Conservation (phyloP, 2,888 invertebrate genomes). For the Heterodera filipjevi region DNA sequence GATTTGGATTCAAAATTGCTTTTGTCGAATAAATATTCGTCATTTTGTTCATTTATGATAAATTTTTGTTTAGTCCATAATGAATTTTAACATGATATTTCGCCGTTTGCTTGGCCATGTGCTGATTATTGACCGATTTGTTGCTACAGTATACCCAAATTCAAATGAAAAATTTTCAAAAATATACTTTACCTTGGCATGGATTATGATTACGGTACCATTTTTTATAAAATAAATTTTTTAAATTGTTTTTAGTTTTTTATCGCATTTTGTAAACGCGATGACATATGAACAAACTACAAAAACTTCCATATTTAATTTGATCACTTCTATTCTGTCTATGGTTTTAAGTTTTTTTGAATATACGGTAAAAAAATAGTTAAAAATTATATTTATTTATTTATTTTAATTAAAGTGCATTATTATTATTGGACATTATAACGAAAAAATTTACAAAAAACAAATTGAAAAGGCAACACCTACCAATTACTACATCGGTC, state of each 20-base stretch:
- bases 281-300: not conserved
- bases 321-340: not conserved
- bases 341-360: not conserved
- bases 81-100: not conserved
- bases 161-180: not conserved
- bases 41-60: not conserved
- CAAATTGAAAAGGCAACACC: not conserved
- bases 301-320: not conserved
- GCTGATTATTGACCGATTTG: too few species aligned
- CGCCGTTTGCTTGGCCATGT: not conserved
- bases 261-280: not conserved
- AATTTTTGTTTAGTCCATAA: not conserved
- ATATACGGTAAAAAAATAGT: not conserved
- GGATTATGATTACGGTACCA: not conserved
- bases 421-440: not conserved
- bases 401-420: not conserved
- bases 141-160: not conserved
- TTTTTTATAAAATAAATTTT: not conserved
- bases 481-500: not conserved
- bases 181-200: not conserved
- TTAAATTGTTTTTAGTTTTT: not conserved
- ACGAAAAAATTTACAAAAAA: not conserved
- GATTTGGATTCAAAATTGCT: too few species aligned
- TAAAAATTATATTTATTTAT: not conserved
- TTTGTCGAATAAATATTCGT: too few species aligned